A percentile compares a stretch with the other conserved stretches of the same genome.
Conservation (phyloP, 2,797 vertebrate species). For the Premnoplex brunnescens region DNA sequence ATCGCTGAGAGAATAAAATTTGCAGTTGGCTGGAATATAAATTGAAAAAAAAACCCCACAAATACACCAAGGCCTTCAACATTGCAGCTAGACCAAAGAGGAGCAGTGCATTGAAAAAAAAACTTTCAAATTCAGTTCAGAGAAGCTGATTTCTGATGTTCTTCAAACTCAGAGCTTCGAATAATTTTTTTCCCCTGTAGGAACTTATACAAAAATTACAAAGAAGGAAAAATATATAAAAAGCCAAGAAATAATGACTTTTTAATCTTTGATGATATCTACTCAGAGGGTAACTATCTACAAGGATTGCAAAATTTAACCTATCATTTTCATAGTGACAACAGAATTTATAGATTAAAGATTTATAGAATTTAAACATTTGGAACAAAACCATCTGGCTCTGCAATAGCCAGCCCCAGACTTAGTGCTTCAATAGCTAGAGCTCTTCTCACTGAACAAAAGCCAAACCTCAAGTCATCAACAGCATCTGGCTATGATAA, state of each 20-base stretch:
- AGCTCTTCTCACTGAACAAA: constrained; percentile 45
- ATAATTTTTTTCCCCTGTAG: neutral
- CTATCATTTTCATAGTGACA: constrained; percentile 65
- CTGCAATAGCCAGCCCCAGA: neutral
- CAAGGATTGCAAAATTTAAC: constrained; percentile 64
- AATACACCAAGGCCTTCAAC: constrained; percentile 1
- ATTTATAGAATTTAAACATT: constrained; percentile 66
- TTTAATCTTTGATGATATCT: constrained; percentile 70
- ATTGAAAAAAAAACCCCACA: neutral
- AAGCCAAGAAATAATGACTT: constrained; percentile 61
- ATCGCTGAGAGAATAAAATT: neutral
- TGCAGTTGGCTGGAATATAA: neutral
- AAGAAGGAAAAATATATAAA: constrained; percentile 63
- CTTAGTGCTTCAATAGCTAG: constrained; percentile 30
- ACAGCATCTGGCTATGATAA: constrained; percentile 52
- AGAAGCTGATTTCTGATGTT: constrained; percentile 45
- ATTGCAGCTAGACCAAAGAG: neutral
- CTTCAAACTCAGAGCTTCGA: neutral
- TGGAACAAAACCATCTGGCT: constrained; percentile 14
- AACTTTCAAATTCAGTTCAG: neutral
- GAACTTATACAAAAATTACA: constrained; percentile 48
- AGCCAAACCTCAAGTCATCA: constrained; percentile 59
- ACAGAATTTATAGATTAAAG: constrained; percentile 69
- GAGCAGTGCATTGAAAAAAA: neutral
- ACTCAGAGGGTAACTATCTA: constrained; percentile 63